Base-by-base conservation (phyloP, 2,113 vertebrate genomes). In the Shinisaurus crocodilurus region DNA sequence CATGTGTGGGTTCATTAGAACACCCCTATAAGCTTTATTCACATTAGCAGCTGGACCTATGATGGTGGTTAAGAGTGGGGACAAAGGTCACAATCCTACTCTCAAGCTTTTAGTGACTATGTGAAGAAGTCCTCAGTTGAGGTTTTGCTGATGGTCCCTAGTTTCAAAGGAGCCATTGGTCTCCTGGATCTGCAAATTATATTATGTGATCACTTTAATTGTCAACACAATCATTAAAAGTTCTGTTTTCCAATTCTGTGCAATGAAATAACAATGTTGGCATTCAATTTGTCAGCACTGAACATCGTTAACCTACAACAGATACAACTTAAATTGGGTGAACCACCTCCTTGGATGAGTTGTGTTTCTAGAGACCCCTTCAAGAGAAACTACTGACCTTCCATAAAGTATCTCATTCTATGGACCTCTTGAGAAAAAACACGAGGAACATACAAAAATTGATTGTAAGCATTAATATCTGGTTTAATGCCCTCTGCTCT, bases 381-480 rank as follows among this genome's bases (percentile, higher is more conserved):
- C 8, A 74, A 15, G 48, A 60, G 76, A 25, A 63, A 29, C 40
- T 43, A 45, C 40, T 32, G n/a, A 89, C 37, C 23, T 85, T 87
- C 34, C 87, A 34, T 43, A 79, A 92, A 92, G 54, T 0, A 0
- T 34, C 23, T 76, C n/a, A 63, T 2, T 82, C n/a, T 80, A n/a
- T 90, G 90, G 65, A 86, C 37, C 87, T 89, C 77, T 37, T 20
- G 74, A 75, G 82, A 54, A 37, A 72, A 75, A 45, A 82, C 85
- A 40, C 74, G 87, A 88, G 91, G 50, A 82, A 48, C 40, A 84
- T 91, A 54, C 45, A 45, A 37, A 92, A 92, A 92, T 88, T 84
- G 92, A 93, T 92, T 94, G 90, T 93, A 45, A 91, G 50, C 81
- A 85, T 92, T 89, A 92, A 90, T 92, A 82, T 93, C 95, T 93